These are phyloP conservation scores for Peromyscus californicus DNA, from an alignment of 2,113 vertebrate species.

Conservation along the genomic window DNA sequence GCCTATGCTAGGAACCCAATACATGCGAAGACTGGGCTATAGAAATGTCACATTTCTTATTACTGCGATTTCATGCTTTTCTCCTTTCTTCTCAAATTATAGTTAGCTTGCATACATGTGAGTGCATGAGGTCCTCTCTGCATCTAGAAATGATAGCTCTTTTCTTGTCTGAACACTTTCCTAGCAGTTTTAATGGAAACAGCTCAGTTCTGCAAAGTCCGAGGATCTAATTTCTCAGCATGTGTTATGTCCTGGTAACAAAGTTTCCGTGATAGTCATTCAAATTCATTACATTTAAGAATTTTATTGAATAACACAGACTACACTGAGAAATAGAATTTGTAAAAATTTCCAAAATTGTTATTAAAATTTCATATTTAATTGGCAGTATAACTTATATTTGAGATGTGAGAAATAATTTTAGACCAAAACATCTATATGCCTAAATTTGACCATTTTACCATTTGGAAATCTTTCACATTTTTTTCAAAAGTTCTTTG, in stretches of 20 bases:
- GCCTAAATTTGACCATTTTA: background rate
- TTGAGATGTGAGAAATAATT: background rate
- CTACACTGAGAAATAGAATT: background rate
- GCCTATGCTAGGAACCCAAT: background rate
- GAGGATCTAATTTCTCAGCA: background rate
- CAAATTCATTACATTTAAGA: background rate
- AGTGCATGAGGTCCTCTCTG: background rate
- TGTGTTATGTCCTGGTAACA: background rate
- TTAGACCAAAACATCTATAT: background rate
- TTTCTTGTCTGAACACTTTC: slow-evolving; percentile 10
- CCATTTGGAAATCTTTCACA: background rate
- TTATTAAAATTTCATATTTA: slow-evolving; percentile 7
- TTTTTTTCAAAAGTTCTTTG: background rate
- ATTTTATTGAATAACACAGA: background rate
- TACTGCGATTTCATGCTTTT: slow-evolving; percentile 24
- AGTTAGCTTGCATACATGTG: background rate
- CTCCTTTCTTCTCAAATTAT: slow-evolving; percentile 57
- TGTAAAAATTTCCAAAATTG: background rate
- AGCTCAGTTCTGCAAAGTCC: background rate
- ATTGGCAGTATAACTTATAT: background rate
- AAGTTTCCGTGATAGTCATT: background rate
- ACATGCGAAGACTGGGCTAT: background rate
- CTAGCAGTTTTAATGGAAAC: background rate
- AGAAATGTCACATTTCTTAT: slow-evolving; percentile 49
- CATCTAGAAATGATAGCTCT: background rate